A percentile compares a stretch with the other conserved stretches of the same genome.
Conservation (phyloP, 2,113 vertebrate genomes). For the Trematocara variabile region DNA sequence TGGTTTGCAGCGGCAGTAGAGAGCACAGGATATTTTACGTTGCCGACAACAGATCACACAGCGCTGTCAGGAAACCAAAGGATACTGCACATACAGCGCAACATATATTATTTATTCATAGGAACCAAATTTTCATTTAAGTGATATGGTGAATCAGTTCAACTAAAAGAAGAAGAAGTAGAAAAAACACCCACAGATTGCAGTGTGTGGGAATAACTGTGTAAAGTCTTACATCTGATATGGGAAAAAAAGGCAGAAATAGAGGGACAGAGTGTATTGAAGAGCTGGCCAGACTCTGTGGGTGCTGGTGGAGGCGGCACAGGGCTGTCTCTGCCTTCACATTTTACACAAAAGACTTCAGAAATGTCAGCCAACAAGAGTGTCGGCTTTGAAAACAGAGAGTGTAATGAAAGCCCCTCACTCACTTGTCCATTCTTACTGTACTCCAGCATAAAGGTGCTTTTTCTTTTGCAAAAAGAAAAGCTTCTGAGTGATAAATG, state of each 20-base stretch:
- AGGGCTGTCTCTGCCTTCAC: conserved; percentile 54
- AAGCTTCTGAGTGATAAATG: conserved; percentile 6
- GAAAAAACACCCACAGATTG: conserved; percentile 5
- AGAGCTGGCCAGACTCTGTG: conserved; percentile 50
- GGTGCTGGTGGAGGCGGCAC: conserved; percentile 46
- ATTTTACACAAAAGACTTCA: conserved; percentile 62
- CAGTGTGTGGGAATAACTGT: conserved; percentile 32
- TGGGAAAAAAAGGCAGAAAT: neutral
- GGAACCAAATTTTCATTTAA: neutral
- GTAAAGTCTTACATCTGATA: conserved; percentile 40
- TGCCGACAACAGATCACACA: neutral
- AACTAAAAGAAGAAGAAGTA: neutral
- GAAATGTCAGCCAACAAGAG: conserved; percentile 59
- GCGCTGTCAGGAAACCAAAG: neutral
- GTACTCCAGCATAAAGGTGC: neutral
- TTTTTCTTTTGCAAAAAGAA: neutral
- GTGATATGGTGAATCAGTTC: neutral
- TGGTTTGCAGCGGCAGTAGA: no score
- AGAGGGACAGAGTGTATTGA: conserved; percentile 24
- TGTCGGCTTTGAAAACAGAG: conserved; percentile 44
- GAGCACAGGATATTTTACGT: neutral
- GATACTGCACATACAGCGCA: neutral
- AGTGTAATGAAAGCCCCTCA: conserved; percentile 41
- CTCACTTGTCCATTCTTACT: conserved; percentile 17
- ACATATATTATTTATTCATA: neutral